phyloP scores from a whole-genome alignment of 2,113 vertebrate genomes.

The Sander vitreus region DNA sequence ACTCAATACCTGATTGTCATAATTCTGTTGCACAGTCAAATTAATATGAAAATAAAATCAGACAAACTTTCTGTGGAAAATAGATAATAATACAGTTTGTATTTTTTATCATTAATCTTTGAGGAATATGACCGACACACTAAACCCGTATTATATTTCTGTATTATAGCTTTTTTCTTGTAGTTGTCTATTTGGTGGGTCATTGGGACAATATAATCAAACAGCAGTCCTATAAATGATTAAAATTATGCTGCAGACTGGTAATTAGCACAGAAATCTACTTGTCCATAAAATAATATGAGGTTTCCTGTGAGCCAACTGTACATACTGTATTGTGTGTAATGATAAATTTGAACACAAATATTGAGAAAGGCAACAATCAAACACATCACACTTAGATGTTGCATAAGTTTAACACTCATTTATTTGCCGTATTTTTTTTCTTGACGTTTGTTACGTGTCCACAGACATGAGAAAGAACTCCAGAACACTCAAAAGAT shows the following conservation, averaged over 20 bases:
- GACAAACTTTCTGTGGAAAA: not conserved
- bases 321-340: not conserved
- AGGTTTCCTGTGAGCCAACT: not conserved
- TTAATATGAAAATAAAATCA: not conserved
- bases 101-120: not conserved
- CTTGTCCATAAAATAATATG: not conserved
- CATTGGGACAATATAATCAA: not conserved
- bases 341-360: not conserved
- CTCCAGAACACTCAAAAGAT: conserved; percentile 83
- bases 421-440: conserved; percentile 78
- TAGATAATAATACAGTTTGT: not conserved
- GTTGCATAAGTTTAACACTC: conserved; percentile 88
- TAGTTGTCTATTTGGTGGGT: not conserved
- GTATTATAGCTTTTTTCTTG: not conserved
- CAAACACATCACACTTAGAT: conserved; percentile 47
- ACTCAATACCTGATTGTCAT: not conserved
- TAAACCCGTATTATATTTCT: not conserved
- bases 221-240: not conserved
- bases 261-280: not conserved
- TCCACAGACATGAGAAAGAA: conserved; percentile 87
- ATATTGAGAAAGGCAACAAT: not conserved
- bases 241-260: not conserved
- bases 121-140: not conserved
- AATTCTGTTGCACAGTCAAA: conserved; percentile 4
- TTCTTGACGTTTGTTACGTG: conserved; percentile 84